A percentile compares a stretch with the other conserved stretches of the same genome.
These are phyloP conservation scores for Pseudomyrmex pallidus DNA, from an alignment of 1,140 invertebrate genomes.

Conservation along the genomic window DNA sequence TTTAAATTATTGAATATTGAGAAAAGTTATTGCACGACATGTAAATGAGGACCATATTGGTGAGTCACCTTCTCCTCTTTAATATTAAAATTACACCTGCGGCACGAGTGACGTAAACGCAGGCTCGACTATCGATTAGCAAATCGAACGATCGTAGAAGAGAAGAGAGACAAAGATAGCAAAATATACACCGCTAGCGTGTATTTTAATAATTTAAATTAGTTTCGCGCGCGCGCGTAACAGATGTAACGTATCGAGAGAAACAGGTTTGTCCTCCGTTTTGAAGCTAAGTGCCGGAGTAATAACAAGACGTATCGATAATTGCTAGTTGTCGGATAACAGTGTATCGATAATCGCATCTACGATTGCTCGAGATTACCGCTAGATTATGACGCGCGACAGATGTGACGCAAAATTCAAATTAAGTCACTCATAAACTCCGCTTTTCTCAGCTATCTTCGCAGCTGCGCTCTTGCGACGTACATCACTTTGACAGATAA, in stretches of 20 bases:
- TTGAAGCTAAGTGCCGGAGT: slow-evolving; percentile 15
- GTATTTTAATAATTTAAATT: slow-evolving; percentile 7
- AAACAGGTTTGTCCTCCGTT: slow-evolving; percentile 71
- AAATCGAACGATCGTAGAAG: neutral
- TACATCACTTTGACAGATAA: neutral
- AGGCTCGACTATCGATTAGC: neutral
- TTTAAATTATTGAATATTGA: no score
- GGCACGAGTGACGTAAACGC: neutral
- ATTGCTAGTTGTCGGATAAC: slow-evolving; percentile 52
- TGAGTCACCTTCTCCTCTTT: no score
- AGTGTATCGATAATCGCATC: slow-evolving; percentile 41
- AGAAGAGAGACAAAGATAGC: no score
- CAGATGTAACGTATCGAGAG: neutral
- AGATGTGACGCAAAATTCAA: slow-evolving; percentile 24
- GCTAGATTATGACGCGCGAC: no score
- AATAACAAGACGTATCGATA: slow-evolving; percentile 45
- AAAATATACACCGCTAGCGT: neutral
- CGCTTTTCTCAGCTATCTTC: neutral
- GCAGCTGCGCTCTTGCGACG: neutral
- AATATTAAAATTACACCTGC: no score
- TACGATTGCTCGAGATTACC: slow-evolving; percentile 43
- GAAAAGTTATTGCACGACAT: no score
- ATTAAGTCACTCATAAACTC: slow-evolving; percentile 33
- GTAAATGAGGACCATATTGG: no score
- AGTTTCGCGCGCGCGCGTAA: neutral